Conservation (phyloP, 1,140 invertebrate species). For the Papilio dardanus region DNA sequence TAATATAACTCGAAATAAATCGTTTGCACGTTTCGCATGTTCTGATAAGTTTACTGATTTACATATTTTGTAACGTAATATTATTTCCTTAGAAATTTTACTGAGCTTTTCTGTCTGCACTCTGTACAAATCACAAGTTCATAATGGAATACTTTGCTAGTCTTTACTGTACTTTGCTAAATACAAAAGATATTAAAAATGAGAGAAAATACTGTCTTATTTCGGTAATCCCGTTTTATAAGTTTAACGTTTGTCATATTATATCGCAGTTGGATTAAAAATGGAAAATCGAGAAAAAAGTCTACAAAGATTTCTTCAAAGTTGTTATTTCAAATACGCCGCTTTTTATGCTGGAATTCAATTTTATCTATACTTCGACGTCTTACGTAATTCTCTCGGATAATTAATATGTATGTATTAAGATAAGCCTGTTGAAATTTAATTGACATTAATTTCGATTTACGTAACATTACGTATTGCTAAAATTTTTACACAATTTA, state of each 20-base stretch:
- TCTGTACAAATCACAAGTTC: too few species aligned
- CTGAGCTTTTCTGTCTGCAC: too few species aligned
- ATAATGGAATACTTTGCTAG: too few species aligned
- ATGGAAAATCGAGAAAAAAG: not conserved
- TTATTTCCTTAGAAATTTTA: slow-evolving; percentile 39
- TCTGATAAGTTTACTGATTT: slow-evolving; percentile 54
- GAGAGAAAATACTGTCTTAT: too few species aligned
- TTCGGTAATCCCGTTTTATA: too few species aligned
- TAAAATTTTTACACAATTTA: slow-evolving; percentile 12
- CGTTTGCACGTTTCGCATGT: slow-evolving; percentile 58
- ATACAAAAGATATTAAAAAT: too few species aligned
- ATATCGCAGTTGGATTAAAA: too few species aligned
- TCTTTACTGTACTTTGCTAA: too few species aligned
- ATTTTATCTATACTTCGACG: not conserved
- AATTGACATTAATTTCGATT: slow-evolving; percentile 18
- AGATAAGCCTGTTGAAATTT: slow-evolving; percentile 19
- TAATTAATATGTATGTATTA: slow-evolving; percentile 23
- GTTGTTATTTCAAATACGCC: slow-evolving; percentile 46
- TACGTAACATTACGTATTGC: slow-evolving; percentile 1
- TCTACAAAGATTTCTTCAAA: not conserved
- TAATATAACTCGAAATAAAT: slow-evolving; percentile 29
- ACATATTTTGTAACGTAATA: slow-evolving; percentile 39
- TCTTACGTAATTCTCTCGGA: not conserved
- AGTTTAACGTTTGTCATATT: too few species aligned
- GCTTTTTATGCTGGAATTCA: slow-evolving; percentile 28